Base-by-base conservation (phyloP, 2,797 vertebrate species). In the Danio choprae region DNA sequence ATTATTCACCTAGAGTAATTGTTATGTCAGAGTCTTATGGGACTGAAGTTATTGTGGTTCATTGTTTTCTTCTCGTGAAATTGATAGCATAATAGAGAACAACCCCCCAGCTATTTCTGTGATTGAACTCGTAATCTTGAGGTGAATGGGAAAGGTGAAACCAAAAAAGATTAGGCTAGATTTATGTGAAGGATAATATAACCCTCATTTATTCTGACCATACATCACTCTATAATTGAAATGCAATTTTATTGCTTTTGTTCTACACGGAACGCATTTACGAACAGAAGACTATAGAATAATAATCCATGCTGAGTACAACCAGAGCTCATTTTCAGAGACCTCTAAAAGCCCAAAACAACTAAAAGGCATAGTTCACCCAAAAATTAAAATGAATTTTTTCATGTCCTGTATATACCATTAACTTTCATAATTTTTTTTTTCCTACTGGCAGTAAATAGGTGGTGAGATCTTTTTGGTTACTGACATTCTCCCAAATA, bases 11-110 rank as follows among this genome's bases (percentile, higher is more conserved):
- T 63, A 16, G 40, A 83, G 60, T 69, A 74, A 83, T 83, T 69
- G 15, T 36, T 29, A 60, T 74, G 53, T 68, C 62, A 46, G 20
- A 51, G 77, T 18, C 68, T 55, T 81, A 78, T 83, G 81, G 64
- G 75, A 81, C 53, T 72, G 36, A 71, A 63, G 67, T 83, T 79
- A 83, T 85, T 81, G 74, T 46, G 48, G 29, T 67, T 60, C 46
- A 74, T 79, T 44, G 70, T 55, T 74, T 79, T 79, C 74, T 44
- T 18, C 58, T 44, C 58, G 6, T 71, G 46, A 71, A 79, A 79
- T 63, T 53, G 68, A 79, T 71, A 43, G 58, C 38, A 53, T 71
- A 62, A 71, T 44, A 22, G 36, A 62, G 58, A 79, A 71, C 58
- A n/a, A 16, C 58, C 56, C 56, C 59, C 20, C 18, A 71, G 77